Conservation (phyloP, 2,113 vertebrate species). For the Rana temporaria region DNA sequence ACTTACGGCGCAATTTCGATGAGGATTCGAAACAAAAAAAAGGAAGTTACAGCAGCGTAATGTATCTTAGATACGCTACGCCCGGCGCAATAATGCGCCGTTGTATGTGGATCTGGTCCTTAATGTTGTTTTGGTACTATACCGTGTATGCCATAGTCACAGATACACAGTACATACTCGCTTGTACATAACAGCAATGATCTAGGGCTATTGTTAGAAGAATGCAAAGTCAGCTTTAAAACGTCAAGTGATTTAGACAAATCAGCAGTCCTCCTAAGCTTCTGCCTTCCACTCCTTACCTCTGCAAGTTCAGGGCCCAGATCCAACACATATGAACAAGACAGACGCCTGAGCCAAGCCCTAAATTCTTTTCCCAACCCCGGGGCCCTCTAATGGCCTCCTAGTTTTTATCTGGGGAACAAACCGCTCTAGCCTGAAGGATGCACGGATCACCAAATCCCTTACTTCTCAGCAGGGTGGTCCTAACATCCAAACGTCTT, state of each 20-base stretch:
- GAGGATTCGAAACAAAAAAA: too few species aligned
- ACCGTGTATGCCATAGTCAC: too few species aligned
- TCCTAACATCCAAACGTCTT: not conserved
- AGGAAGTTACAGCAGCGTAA: too few species aligned
- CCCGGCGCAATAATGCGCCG: too few species aligned
- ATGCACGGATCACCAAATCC: too few species aligned
- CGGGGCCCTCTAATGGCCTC: slow-evolving; percentile 7
- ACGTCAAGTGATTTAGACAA: not conserved
- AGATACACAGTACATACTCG: too few species aligned
- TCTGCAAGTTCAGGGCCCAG: slow-evolving; percentile 13
- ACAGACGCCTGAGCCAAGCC: slow-evolving; percentile 22
- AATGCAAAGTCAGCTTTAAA: slow-evolving; percentile 17
- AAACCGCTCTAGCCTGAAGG: not conserved
- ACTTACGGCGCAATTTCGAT: too few species aligned
- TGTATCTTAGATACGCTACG: too few species aligned
- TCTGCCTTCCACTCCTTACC: slow-evolving; percentile 41
- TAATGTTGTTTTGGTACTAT: too few species aligned
- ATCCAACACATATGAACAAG: slow-evolving; percentile 39
- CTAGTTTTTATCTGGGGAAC: slow-evolving; percentile 13
- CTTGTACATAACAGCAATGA: too few species aligned
- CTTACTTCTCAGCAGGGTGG: slow-evolving; percentile 27
- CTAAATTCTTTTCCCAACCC: slow-evolving; percentile 31
- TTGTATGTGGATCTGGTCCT: too few species aligned
- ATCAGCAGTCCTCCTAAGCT: slow-evolving; percentile 12
- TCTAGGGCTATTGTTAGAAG: not conserved